Percentiles rank a stretch among this genome's conserved stretches.
Conservation (phyloP, 2,113 vertebrate species). For the Parus major region DNA sequence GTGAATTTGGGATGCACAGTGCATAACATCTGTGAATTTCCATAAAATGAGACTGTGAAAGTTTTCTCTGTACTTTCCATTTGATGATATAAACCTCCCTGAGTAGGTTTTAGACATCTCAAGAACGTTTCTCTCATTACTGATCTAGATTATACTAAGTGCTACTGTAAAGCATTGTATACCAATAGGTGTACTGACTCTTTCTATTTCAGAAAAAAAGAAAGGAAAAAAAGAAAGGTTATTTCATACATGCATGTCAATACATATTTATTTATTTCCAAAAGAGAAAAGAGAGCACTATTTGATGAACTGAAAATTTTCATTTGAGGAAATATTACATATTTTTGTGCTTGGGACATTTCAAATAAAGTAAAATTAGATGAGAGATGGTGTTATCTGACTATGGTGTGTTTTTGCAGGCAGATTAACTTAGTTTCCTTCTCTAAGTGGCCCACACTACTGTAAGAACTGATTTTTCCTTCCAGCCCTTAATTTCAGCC, state of each 20-base stretch:
- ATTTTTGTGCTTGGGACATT: background rate
- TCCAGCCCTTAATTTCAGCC: background rate
- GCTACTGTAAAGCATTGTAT: background rate
- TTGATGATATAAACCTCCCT: background rate
- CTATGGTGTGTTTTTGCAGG: background rate
- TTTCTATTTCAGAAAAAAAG: background rate
- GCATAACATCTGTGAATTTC: background rate
- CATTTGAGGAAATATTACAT: background rate
- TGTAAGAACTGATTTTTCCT: background rate
- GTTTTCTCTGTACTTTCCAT: background rate
- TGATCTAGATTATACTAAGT: background rate
- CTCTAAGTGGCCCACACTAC: background rate
- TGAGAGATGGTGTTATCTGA: background rate
- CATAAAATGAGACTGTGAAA: background rate
- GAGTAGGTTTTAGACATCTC: background rate
- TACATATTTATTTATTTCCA: background rate
- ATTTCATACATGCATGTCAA: background rate
- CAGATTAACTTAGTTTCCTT: background rate
- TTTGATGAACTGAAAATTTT: background rate
- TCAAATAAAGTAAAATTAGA: background rate
- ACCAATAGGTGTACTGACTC: background rate
- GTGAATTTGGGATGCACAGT: background rate
- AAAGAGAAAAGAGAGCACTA: background rate
- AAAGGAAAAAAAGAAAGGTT: accelerated
- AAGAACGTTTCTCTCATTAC: background rate